phyloP scores from a whole-genome alignment of 2,113 vertebrate species.

The Gymnobelideus leadbeateri region DNA sequence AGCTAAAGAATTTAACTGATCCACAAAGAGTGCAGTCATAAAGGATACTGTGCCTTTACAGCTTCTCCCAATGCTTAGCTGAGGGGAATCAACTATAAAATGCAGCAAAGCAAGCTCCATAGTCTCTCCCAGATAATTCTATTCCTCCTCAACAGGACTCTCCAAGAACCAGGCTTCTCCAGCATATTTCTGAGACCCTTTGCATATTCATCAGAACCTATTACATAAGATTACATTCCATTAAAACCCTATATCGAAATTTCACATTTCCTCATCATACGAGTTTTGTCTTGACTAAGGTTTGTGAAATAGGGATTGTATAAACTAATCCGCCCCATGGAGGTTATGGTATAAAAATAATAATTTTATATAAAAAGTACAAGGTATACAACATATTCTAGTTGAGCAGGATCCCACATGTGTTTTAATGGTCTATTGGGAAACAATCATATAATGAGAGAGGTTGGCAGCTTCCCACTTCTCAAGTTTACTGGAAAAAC shows the following conservation, averaged over 20 bases:
- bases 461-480: background rate
- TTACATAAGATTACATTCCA: background rate
- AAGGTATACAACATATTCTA: background rate
- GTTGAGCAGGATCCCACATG: conserved; percentile 6
- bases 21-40: background rate
- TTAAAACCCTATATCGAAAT: background rate
- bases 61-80: background rate
- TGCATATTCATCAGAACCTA: background rate
- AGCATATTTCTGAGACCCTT: background rate
- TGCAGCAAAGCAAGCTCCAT: background rate
- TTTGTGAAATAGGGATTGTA: conserved; percentile 17
- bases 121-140: background rate
- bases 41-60: background rate
- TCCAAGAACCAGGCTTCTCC: background rate
- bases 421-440: conserved; percentile 24
- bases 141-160: background rate
- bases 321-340: conserved; percentile 1
- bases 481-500: conserved; percentile 31
- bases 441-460: conserved; percentile 28
- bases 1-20: background rate
- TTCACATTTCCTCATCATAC: background rate
- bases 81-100: background rate
- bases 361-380: background rate
- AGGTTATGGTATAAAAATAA: conserved; percentile 37
- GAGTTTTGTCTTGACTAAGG: conserved; percentile 2